Evolutionary conservation across 2,113 vertebrate genomes (phyloP), one percentile per base, ranked within the genome.

Genomic region (Ochotona princeps): DNA sequence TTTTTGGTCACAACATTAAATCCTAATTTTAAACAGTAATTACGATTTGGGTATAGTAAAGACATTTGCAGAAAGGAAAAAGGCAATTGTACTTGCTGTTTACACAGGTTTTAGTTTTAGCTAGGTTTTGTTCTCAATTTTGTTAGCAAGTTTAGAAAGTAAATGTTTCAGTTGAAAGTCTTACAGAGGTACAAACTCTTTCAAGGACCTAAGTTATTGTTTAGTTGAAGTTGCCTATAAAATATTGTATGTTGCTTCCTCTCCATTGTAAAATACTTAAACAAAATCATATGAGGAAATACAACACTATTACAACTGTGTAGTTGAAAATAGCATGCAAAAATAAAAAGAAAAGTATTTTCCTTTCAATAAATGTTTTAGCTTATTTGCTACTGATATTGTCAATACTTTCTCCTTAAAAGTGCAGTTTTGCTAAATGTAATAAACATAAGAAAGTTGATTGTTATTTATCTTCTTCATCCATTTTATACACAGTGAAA

Each of bases 341-440:
- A 98, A 99, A 98, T 98, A 98, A 98, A 98, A n/a, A n/a, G n/a
- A n/a, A n/a, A 99, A 99, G 98, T 98, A 99, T 99, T 99, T 99
- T 99, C 98, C 98, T 97, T 97, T 97, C 98, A 98, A 98, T 94
- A 81, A 96, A 97, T 57, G 97, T 98, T 3, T 98, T 81, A 97
- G 97, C 98, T 95, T 98, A 70, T 98, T 98, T 98, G 97, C 95
- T 98, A 97, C 88, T 96, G 93, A 91, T 90, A 76, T 96, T 76
- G 96, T 83, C 91, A 87, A 95, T 93, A 65, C 44, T 79, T 97
- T 94, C 94, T 96, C 87, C 57, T 88, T 96, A 95, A 95, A 74
- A 95, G 66, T 18, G 30, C 87, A 92, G 93, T 67, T 28, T 93
- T 91, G 83, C 78, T 96, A 97, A 70, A 89, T 85, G 83, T 32